Evolutionary conservation across 2,888 invertebrate genomes (phyloP).

Genomic region (Hesperia comma): DNA sequence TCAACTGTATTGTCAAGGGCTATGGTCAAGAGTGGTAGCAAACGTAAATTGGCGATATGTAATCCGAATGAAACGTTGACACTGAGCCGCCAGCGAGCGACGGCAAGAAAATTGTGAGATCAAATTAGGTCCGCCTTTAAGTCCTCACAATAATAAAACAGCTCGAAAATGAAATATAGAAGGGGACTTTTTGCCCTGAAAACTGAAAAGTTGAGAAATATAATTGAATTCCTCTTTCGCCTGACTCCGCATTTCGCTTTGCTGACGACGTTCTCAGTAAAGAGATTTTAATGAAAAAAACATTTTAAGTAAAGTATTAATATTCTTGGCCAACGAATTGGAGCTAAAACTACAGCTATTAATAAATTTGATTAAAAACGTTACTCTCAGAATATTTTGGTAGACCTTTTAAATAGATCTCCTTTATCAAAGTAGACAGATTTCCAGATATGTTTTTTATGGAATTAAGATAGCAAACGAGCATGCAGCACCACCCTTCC

Average conservation of each 20-base stretch:
- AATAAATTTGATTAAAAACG: slow-evolving; percentile 11
- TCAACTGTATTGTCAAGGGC: slow-evolving; percentile 42
- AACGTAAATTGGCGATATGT: slow-evolving; percentile 55
- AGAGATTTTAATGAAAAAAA: slow-evolving; percentile 36
- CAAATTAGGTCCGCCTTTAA: slow-evolving; percentile 73
- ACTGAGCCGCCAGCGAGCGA: slow-evolving; percentile 68
- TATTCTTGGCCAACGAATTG: slow-evolving; percentile 20
- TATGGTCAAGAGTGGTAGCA: slow-evolving; percentile 45
- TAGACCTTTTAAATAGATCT: no score
- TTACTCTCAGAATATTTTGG: no score
- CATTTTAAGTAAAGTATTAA: slow-evolving; percentile 30
- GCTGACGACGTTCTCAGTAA: slow-evolving; percentile 30
- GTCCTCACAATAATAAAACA: slow-evolving; percentile 68
- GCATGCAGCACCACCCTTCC: no score
- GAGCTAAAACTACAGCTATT: slow-evolving; percentile 14
- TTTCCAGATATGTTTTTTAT: no score
- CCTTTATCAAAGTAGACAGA: no score
- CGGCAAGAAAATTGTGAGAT: slow-evolving; percentile 75
- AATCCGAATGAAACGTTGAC: slow-evolving; percentile 79
- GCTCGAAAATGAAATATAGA: slow-evolving; percentile 61
- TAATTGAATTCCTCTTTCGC: slow-evolving; percentile 36
- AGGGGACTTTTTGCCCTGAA: slow-evolving; percentile 47
- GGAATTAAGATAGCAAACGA: no score
- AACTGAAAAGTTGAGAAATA: slow-evolving; percentile 34
- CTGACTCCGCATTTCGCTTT: slow-evolving; percentile 30